Base-by-base conservation (phyloP, 2,888 invertebrate genomes). In the Habroteleia sp. region DNA sequence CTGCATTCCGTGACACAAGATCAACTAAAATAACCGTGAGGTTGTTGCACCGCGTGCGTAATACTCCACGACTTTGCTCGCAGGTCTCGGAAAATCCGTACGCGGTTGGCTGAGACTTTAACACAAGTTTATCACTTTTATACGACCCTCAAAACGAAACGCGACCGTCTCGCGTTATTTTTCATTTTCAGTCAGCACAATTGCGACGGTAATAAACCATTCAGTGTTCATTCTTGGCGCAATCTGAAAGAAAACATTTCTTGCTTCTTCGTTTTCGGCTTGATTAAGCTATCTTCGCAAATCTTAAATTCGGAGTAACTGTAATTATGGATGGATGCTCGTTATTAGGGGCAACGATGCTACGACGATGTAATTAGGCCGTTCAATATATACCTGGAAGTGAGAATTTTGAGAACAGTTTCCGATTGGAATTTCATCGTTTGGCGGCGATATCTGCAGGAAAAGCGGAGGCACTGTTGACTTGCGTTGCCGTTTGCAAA, bases 21-120 rank as follows among this genome's bases (percentile, higher is more conserved):
- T 74, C 79, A 77, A 85, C 85, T 82, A 82, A 87, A 87, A 87
- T 87, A 87, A 85, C 85, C 82, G 74, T 41, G 83, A 85, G 87
- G 87, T 87, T 86, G 84, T 86, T 87, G 86, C 87, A 82, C 85
- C 80, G 82, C 75, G 56, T 48, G 29, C 35, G 60, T 41, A 33
- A 56, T 65, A 33, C 23, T 16, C 31, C 33, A 16, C 25, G 13
- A 33, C 33, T 65, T 54, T 44, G 27, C 35, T 42, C 42, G 37
- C 37, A 56, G 35, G 16, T 13, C 37, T 27, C 35, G 33, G 29
- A 7, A 35, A 48, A 37, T 20, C 20, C 20, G n/a, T n/a, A n/a
- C n/a, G n/a, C n/a, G n/a, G n/a, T n/a, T n/a, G n/a, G n/a, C n/a
- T n/a, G n/a, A n/a, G 4, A 20, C 20, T 20, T 20, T 11, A 4